phyloP scores from a whole-genome alignment of 2,113 vertebrate genomes.

The Apistogramma diplotaenia region DNA sequence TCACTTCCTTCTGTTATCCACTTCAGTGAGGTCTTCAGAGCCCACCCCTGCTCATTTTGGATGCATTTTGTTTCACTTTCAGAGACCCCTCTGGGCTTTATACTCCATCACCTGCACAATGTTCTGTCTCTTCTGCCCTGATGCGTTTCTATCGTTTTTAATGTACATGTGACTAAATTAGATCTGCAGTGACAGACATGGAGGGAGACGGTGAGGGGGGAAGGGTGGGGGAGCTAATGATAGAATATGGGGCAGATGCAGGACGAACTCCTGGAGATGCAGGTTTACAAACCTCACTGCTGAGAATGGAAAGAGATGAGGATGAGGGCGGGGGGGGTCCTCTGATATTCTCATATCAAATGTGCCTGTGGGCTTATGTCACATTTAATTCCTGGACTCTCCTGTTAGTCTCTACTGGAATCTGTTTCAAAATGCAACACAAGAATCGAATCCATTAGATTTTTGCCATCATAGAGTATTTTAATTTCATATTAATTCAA shows the following conservation, averaged over 20 bases:
- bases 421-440: not conserved
- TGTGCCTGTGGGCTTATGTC: conserved; percentile 35
- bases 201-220: conserved; percentile 9
- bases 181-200: conserved; percentile 22
- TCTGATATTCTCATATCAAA: conserved; percentile 41
- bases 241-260: conserved; percentile 57
- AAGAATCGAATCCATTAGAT: not conserved
- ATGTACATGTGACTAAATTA: conserved; percentile 22
- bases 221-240: conserved; percentile 40
- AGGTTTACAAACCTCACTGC: conserved; percentile 22
- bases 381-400: conserved; percentile 27
- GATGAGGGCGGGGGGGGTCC: not conserved
- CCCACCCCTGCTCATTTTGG: not conserved
- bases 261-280: conserved; percentile 32
- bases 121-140: conserved; percentile 11
- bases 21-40: conserved; percentile 14
- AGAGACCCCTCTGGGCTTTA: conserved; percentile 1
- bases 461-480: not conserved
- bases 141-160: conserved; percentile 15
- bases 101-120: conserved; percentile 6
- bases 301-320: conserved; percentile 31
- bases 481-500: not conserved
- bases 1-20: conserved; percentile 19
- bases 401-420: not conserved
- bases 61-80: conserved; percentile 1